Base-by-base conservation (phyloP, 2,113 vertebrate genomes). In the Aphyosemion australe region DNA sequence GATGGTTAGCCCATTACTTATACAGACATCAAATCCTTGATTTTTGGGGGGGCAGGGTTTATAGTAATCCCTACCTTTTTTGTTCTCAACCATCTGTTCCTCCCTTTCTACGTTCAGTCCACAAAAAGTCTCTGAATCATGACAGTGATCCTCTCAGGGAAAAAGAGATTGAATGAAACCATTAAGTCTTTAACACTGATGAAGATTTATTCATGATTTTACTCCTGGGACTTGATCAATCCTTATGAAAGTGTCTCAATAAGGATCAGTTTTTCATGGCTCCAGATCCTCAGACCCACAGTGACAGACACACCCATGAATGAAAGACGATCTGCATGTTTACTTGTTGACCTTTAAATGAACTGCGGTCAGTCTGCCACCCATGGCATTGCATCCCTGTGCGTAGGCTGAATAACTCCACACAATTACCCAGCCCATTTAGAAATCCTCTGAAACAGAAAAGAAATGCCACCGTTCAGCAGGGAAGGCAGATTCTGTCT, bases 281-380 rank as follows among this genome's bases (percentile, higher is more conserved):
- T 16, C 43, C 43, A 51, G 56, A 47, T 60, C 12, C 26, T 16
- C 43, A 64, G 50, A 32, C 32, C 3, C 32, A 20, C 31, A 61
- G 52, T 16, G 14, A 53, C 31, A 59, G 68, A 57, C 46, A 43
- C 34, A 50, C 14, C 31, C 69, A 32, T 39, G 43, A 53, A 62
- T 31, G 82, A 84, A 84, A 89, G 72, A 62, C 12, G 69, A 88
- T 79, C 57, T 1, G 37, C 1, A 51, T 84, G 85, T 84, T 85
- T 80, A 83, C 72, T 84, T 82, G 65, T 59, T 88, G 85, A 87
- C 84, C 85, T 88, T 77, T 71, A 26, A 41, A 3, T 80, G 83
- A 90, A 87, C 87, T 58, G 31, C 12, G 2, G 62, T 68, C 46
- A 18, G 56, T 73, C 47, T 63, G 34, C 71, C 83, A 84, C 79